These are phyloP conservation scores for Macaria liturata DNA, from an alignment of 2,888 invertebrate species.

Conservation along the genomic window DNA sequence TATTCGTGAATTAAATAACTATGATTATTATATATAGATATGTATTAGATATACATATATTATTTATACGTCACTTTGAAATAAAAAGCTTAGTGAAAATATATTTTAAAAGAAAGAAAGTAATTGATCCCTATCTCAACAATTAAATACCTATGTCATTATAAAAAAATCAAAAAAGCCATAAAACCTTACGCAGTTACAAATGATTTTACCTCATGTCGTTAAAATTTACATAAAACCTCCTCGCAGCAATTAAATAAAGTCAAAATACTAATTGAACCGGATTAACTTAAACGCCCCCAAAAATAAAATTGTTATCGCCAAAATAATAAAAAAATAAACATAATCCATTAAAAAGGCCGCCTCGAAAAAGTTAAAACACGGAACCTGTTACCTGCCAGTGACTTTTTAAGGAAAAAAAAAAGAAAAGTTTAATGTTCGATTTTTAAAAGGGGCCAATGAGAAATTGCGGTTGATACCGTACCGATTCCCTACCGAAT, in stretches of 20 bases:
- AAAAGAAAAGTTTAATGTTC: conserved; percentile 45
- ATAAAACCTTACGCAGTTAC: no score
- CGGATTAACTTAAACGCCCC: conserved; percentile 20
- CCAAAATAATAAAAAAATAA: conserved; percentile 32
- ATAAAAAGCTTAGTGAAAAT: no score
- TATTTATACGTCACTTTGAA: no score
- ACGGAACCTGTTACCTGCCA: conserved; percentile 42
- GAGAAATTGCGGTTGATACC: conserved; percentile 67
- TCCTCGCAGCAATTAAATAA: conserved; percentile 19
- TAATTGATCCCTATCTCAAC: no score
- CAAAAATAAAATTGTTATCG: conserved; percentile 35
- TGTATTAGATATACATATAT: no score
- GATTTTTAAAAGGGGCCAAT: conserved; percentile 69
- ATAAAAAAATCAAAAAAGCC: no score
- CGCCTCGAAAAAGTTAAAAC: conserved; percentile 37
- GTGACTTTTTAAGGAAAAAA: conserved; percentile 41
- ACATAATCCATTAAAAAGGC: conserved; percentile 32
- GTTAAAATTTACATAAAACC: not conserved
- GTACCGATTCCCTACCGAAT: conserved; percentile 69
- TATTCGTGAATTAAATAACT: no score
- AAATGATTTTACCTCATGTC: no score
- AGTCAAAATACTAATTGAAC: conserved; percentile 25
- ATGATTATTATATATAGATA: no score
- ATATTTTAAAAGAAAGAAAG: no score
- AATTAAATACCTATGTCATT: no score